phyloP scores from a whole-genome alignment of 2,888 invertebrate genomes.

The Dinocampus coccinellae region DNA sequence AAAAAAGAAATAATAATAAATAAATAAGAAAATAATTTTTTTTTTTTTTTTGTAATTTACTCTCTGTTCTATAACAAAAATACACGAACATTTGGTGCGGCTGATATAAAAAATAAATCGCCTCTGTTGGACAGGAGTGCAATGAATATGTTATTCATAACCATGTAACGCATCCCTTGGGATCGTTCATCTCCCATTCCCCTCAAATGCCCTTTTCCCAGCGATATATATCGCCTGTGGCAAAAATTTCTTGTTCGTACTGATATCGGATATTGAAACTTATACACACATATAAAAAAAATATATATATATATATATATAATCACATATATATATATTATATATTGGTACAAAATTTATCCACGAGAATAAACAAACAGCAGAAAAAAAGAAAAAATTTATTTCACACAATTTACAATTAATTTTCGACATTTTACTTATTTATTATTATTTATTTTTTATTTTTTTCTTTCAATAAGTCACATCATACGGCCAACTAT shows the following conservation, averaged over 20 bases:
- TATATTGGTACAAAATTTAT: not conserved
- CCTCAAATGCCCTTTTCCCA: no score
- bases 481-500: not conserved
- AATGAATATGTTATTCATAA: slow-evolving; percentile 33
- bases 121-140: slow-evolving; percentile 23
- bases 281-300: not conserved
- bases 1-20: no score
- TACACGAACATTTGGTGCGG: not conserved
- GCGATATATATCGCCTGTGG: no score
- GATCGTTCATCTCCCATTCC: slow-evolving; percentile 24
- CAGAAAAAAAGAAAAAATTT: no score
- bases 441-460: no score
- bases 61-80: no score
- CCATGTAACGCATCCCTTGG: slow-evolving; percentile 27
- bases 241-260: slow-evolving; percentile 25
- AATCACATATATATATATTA: not conserved
- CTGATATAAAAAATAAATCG: not conserved
- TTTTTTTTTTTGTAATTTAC: no score
- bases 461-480: not conserved
- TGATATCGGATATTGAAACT: slow-evolving; percentile 3
- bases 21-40: no score
- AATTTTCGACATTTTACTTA: no score
- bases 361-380: not conserved
- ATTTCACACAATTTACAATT: no score
- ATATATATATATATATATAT: not conserved